Evolutionary conservation across 64 coral and sea anemone species (phyloP).

Genomic region (Trachythela sp.): DNA sequence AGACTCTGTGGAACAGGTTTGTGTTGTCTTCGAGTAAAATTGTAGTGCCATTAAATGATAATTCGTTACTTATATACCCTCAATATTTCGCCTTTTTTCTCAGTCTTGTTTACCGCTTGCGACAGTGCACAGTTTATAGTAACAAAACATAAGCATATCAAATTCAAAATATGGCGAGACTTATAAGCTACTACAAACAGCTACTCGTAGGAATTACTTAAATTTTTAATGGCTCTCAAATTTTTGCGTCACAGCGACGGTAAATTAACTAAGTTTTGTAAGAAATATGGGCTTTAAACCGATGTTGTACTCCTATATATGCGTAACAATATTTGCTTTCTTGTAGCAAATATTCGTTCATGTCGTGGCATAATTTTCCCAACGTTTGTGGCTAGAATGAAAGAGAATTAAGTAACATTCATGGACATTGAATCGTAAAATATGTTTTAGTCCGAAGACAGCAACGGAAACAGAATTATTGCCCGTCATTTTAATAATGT

Average conservation of each 20-base stretch:
- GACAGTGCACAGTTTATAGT: background rate
- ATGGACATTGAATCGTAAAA: background rate
- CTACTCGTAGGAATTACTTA: background rate
- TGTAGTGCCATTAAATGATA: background rate
- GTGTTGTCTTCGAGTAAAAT: background rate
- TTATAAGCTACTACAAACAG: background rate
- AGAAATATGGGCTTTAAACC: too few relatives aligned
- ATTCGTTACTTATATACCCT: background rate
- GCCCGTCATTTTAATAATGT: background rate
- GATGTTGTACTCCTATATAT: background rate
- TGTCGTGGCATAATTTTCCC: background rate
- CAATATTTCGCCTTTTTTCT: background rate
- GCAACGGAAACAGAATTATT: slow-evolving; percentile 8
- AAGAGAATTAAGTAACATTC: background rate
- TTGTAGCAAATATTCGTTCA: background rate
- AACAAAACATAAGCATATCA: background rate
- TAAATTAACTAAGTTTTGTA: background rate
- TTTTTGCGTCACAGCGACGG: background rate
- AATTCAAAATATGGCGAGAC: background rate
- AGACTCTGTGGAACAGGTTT: background rate
- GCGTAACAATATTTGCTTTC: background rate
- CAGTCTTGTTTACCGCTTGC: background rate
- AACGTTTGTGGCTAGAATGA: background rate
- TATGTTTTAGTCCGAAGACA: background rate
- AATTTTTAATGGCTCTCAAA: background rate